Conservation (phyloP, 2,113 vertebrate genomes). For the Merops nubicus region DNA sequence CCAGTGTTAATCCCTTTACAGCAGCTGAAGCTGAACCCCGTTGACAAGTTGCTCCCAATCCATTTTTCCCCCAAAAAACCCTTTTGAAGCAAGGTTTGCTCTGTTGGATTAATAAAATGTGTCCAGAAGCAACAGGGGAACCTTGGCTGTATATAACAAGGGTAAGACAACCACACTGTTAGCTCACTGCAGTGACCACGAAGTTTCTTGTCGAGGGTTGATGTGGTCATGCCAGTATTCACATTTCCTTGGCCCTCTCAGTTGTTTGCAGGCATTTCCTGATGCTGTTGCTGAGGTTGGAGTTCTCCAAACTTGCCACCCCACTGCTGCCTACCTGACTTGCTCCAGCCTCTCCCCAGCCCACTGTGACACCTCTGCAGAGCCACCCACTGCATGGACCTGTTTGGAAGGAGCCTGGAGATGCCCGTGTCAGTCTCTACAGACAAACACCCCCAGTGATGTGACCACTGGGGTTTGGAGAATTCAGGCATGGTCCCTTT, state of each 20-base stretch:
- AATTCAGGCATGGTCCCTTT: not conserved
- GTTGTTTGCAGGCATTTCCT: fast-evolving
- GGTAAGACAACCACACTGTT: fast-evolving
- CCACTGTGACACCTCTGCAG: not conserved
- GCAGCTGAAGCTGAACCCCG: not conserved
- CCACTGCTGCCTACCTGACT: not conserved
- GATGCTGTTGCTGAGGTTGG: not conserved
- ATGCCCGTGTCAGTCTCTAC: no score
- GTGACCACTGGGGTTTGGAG: not conserved
- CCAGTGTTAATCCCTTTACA: fast-evolving
- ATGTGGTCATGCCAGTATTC: fast-evolving
- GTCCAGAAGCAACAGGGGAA: not conserved
- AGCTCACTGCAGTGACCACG: not conserved
- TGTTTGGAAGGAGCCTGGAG: fast-evolving
- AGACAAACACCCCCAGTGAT: not conserved
- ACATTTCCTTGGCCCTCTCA: not conserved
- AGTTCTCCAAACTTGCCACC: not conserved
- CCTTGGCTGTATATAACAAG: not conserved
- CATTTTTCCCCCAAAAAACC: not conserved
- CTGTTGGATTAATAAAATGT: not conserved
- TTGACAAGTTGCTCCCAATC: not conserved
- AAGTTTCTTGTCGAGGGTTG: no score
- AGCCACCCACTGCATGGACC: fast-evolving
- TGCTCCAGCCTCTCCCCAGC: not conserved
- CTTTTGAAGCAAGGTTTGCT: not conserved